Conservation (phyloP, 53 echinoderm and acorn worm genomes). For the Luidia sarsii region DNA sequence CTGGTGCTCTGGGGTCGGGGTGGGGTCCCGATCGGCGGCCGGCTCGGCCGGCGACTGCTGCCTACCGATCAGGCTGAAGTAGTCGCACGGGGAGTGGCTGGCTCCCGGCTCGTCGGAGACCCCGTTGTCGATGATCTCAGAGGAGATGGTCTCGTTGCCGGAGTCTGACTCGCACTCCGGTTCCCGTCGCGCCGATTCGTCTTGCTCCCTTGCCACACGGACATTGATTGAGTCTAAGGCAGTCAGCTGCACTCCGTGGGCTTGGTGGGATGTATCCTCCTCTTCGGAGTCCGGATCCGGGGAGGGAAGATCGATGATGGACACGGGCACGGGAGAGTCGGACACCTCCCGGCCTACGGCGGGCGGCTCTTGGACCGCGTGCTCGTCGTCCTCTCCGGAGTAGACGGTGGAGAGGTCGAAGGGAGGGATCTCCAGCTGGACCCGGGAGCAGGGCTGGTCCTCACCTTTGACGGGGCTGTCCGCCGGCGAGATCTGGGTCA, state of each 20-base stretch:
- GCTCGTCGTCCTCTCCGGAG: neutral
- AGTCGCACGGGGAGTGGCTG: slow-evolving; percentile 75
- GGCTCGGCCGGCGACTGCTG: neutral
- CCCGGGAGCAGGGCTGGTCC: neutral
- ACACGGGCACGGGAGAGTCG: slow-evolving; percentile 69
- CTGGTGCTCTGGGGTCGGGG: slow-evolving; percentile 32
- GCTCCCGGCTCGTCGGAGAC: slow-evolving; percentile 58
- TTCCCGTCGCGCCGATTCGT: slow-evolving; percentile 45
- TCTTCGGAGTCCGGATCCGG: slow-evolving; percentile 50
- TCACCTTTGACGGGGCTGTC: slow-evolving; percentile 9
- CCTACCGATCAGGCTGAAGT: slow-evolving; percentile 44
- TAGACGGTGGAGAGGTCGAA: neutral
- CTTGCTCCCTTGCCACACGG: slow-evolving; percentile 48
- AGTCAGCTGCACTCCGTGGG: slow-evolving; percentile 91
- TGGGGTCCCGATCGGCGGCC: slow-evolving; percentile 39
- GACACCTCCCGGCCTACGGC: neutral
- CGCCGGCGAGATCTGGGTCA: slow-evolving; percentile 22
- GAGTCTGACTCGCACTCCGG: slow-evolving; percentile 90
- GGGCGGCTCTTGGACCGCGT: neutral
- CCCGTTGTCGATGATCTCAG: slow-evolving; percentile 82
- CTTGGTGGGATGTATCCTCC: slow-evolving; percentile 76
- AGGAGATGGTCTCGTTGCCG: slow-evolving; percentile 97
- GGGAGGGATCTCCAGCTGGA: neutral
- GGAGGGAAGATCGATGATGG: slow-evolving; percentile 86
- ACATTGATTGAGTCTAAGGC: slow-evolving; percentile 83